Evolutionary conservation across 2,113 vertebrate genomes (phyloP).

Genomic region (Meriones unguiculatus): DNA sequence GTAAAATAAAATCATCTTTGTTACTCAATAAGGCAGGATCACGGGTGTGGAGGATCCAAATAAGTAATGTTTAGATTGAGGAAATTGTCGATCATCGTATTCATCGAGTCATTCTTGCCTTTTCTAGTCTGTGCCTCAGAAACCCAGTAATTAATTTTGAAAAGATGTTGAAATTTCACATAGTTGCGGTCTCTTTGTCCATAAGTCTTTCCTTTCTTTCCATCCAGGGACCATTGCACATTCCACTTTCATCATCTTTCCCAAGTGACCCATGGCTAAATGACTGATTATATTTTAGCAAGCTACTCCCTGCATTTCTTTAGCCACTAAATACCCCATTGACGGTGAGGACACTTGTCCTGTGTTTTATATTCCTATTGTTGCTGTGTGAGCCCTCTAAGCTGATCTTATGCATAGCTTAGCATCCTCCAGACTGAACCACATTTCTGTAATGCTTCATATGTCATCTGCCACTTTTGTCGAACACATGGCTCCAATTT

Average conservation of each 20-base stretch:
- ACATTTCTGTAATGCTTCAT: constrained; percentile 63
- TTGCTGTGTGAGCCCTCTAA: background rate
- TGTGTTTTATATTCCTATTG: background rate
- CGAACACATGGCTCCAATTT: constrained; percentile 83
- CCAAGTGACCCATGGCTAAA: constrained; percentile 30
- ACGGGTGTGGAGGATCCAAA: constrained; percentile 26
- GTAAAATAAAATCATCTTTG: background rate
- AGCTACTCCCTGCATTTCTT: constrained; percentile 47
- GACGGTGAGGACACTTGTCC: constrained; percentile 24
- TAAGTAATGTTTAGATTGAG: background rate
- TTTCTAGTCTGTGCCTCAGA: constrained; percentile 36
- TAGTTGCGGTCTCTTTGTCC: constrained; percentile 67
- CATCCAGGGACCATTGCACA: background rate
- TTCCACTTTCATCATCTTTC: constrained; percentile 61
- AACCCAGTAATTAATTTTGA: constrained; percentile 72
- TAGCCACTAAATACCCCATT: constrained; percentile 47
- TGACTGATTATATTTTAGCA: constrained; percentile 58
- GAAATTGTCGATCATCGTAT: constrained; percentile 17
- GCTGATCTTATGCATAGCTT: constrained; percentile 49
- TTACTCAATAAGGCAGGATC: background rate
- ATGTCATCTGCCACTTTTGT: constrained; percentile 71
- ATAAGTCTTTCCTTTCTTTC: constrained; percentile 69
- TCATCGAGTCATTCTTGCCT: constrained; percentile 14
- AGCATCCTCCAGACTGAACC: constrained; percentile 49
- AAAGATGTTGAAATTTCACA: constrained; percentile 79